A percentile compares a stretch with the other conserved stretches of the same genome.
Conservation (phyloP, 2,888 invertebrate genomes). For the Drosophila ustulata region DNA sequence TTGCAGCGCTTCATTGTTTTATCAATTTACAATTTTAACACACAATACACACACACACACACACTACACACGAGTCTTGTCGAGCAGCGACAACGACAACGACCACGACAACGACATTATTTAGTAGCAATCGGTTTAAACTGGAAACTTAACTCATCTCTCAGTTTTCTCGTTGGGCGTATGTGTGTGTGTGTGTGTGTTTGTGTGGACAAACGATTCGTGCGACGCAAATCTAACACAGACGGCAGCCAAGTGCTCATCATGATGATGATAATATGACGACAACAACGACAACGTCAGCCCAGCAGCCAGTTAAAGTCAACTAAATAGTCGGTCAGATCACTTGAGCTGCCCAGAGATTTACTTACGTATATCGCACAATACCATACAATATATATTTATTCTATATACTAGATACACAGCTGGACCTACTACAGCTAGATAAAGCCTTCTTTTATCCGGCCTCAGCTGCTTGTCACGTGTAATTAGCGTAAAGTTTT, state of each 20-base stretch:
- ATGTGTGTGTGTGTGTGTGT: constrained; percentile 23
- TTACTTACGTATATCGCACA: constrained; percentile 6
- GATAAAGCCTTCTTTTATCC: constrained; percentile 19
- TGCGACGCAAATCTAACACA: constrained; percentile 75
- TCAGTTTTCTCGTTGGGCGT: constrained; percentile 30
- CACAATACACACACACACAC: constrained; percentile 43
- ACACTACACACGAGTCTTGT: constrained; percentile 10
- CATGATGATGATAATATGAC: constrained; percentile 30
- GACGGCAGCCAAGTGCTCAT: constrained; percentile 39
- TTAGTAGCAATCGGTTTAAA: constrained; percentile 72
- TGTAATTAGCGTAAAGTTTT: constrained; percentile 60
- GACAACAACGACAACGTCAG: constrained; percentile 17
- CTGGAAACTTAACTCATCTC: constrained; percentile 59
- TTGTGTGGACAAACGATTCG: constrained; percentile 59
- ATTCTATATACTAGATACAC: constrained; percentile 3
- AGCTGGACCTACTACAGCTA: neutral
- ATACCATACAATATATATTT: neutral
- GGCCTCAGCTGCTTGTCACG: constrained; percentile 46
- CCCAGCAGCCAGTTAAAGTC: constrained; percentile 41
- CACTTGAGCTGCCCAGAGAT: constrained; percentile 37
- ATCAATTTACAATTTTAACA: constrained; percentile 78
- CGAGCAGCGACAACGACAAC: constrained; percentile 7
- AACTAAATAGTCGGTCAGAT: constrained; percentile 59
- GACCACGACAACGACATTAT: constrained; percentile 41
- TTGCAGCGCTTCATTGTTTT: constrained; percentile 65